Percentiles rank a stretch among this genome's conserved stretches.
phyloP scores from a whole-genome alignment of 2,888 invertebrate species.

The Laspeyria flexula region DNA sequence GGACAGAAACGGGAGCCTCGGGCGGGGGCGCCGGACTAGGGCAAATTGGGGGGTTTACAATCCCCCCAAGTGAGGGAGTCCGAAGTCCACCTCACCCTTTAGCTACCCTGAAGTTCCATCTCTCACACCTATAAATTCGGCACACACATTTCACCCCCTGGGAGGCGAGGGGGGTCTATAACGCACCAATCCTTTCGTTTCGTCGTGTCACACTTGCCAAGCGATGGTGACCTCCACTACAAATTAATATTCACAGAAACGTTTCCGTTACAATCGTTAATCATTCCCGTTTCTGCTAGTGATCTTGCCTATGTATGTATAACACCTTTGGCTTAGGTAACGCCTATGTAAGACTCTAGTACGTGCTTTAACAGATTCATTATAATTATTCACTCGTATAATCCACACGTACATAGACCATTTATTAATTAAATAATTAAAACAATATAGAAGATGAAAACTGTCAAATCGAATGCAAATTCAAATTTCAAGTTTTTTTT shows the following conservation, averaged over 20 bases:
- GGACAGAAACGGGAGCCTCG: slow-evolving; percentile 83
- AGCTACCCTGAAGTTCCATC: slow-evolving; percentile 86
- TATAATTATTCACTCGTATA: too few species aligned
- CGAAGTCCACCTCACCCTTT: slow-evolving; percentile 86
- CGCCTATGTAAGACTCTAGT: slow-evolving; percentile 1
- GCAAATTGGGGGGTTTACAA: slow-evolving; percentile 80
- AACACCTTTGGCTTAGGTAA: slow-evolving; percentile 35
- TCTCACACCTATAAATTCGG: slow-evolving; percentile 86
- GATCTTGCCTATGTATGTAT: slow-evolving; percentile 54
- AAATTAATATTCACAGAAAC: slow-evolving; percentile 84
- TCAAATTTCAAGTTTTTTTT: too few species aligned
- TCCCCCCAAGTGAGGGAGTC: slow-evolving; percentile 80
- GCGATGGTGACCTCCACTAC: slow-evolving; percentile 82
- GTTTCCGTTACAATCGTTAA: slow-evolving; percentile 82
- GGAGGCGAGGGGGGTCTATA: slow-evolving; percentile 70
- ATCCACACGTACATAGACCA: too few species aligned
- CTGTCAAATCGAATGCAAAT: too few species aligned
- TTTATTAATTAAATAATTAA: too few species aligned
- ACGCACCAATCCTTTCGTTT: slow-evolving; percentile 83
- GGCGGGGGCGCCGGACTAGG: slow-evolving; percentile 85
- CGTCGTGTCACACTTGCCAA: slow-evolving; percentile 82
- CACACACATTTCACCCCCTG: slow-evolving; percentile 84
- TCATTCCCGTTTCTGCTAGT: slow-evolving; percentile 74
- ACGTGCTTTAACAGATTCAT: neutral
- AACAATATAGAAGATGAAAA: too few species aligned